Conservation (phyloP, 2,113 vertebrate genomes). For the Callopanchax toddi region DNA sequence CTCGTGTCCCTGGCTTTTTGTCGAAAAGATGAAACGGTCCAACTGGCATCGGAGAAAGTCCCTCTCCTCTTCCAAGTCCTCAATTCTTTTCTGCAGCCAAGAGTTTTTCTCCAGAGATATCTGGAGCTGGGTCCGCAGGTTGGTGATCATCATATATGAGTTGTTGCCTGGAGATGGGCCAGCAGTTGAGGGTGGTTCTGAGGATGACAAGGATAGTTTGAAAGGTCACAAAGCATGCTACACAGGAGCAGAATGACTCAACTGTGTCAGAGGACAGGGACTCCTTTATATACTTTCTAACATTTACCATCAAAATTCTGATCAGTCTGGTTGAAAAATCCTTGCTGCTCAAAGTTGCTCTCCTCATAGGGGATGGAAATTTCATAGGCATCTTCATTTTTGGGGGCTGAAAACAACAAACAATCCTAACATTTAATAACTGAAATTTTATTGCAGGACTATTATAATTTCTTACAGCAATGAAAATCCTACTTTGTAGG, state of each 20-base stretch:
- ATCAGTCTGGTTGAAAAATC: conserved; percentile 80
- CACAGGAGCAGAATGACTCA: background rate
- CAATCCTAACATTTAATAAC: background rate
- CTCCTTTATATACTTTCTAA: background rate
- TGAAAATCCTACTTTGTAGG: conserved; percentile 71
- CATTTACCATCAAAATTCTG: conserved; percentile 83
- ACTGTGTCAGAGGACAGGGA: background rate
- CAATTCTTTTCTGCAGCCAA: conserved; percentile 89
- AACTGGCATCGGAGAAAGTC: conserved; percentile 90
- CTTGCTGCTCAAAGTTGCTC: conserved; percentile 82
- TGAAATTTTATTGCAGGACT: background rate
- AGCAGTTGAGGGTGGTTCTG: conserved; percentile 61
- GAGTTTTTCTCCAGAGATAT: conserved; percentile 91
- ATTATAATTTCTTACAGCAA: background rate
- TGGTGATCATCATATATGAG: conserved; percentile 83
- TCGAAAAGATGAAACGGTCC: conserved; percentile 89
- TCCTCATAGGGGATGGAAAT: conserved; percentile 86
- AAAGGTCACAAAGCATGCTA: background rate
- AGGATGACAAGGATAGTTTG: conserved; percentile 1
- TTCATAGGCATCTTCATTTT: conserved; percentile 84
- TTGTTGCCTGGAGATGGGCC: conserved; percentile 74
- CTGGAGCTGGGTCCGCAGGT: conserved; percentile 88
- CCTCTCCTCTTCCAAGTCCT: conserved; percentile 90
- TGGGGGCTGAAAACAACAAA: conserved; percentile 75
- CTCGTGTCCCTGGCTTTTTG: conserved; percentile 76